Percentiles rank a stretch among this genome's conserved stretches.
Conservation (phyloP, 2,797 vertebrate species). For the Cryptoblepharus egeriae region DNA sequence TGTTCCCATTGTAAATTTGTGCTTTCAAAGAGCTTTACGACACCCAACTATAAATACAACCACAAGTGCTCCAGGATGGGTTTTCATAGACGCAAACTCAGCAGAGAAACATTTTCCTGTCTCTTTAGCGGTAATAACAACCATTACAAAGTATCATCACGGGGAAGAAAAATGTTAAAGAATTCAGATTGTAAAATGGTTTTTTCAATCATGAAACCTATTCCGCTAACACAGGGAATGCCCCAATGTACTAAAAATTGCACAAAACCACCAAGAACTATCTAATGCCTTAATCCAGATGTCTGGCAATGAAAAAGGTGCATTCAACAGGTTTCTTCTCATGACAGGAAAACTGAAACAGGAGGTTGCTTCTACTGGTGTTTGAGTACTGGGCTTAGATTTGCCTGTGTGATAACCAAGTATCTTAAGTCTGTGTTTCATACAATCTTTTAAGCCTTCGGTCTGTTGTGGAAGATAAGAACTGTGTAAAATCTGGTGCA, state of each 20-base stretch:
- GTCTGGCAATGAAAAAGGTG: background rate
- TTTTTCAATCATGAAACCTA: background rate
- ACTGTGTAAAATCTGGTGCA: no score
- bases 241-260: background rate
- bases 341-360: background rate
- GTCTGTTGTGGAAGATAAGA: no score
- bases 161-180: background rate
- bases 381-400: background rate
- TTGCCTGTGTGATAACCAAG: no score
- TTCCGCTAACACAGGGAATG: background rate
- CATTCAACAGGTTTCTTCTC: background rate
- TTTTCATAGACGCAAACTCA: background rate
- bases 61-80: background rate
- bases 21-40: constrained; percentile 6
- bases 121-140: background rate
- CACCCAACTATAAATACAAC: constrained; percentile 6
- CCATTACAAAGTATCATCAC: background rate
- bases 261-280: background rate
- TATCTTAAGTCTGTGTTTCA: background rate
- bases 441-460: no score
- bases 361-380: background rate
- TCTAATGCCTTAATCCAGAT: background rate
- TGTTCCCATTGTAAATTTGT: constrained; percentile 15
- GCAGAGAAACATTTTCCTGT: background rate
- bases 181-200: background rate